phyloP scores from a whole-genome alignment of 2,113 vertebrate species.

The Brachyistius frenatus region DNA sequence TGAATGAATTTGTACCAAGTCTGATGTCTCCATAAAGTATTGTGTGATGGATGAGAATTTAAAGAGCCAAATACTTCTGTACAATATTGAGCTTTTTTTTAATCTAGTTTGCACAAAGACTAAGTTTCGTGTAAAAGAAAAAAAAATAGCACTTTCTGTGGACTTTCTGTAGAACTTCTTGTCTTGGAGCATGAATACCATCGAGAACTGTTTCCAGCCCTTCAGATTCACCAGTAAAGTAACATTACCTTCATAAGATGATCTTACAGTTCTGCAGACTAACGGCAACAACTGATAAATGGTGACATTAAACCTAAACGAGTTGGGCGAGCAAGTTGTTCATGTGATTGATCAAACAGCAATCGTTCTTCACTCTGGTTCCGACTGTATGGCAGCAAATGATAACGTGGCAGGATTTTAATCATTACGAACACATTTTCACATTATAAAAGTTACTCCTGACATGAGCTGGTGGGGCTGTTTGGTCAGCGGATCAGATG shows the following conservation, averaged over 20 bases:
- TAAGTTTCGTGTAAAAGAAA: too few species aligned
- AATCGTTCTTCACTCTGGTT: constrained; percentile 3
- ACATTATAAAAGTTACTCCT: too few species aligned
- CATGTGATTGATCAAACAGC: neutral
- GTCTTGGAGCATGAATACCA: neutral
- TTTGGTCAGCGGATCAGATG: too few species aligned
- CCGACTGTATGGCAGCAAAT: neutral
- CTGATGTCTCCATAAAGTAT: too few species aligned
- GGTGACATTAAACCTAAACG: constrained; percentile 21
- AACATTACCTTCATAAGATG: neutral
- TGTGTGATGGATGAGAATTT: too few species aligned
- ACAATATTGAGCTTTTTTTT: too few species aligned
- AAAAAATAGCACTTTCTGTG: too few species aligned
- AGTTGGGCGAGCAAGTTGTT: constrained; percentile 10
- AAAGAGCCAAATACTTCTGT: too few species aligned
- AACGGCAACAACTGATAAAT: constrained; percentile 20
- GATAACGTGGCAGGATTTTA: neutral
- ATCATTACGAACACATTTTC: neutral
- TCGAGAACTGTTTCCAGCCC: neutral
- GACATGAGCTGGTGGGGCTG: too few species aligned
- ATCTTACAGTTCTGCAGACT: neutral
- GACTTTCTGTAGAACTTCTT: too few species aligned
- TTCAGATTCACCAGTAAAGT: neutral
- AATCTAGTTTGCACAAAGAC: too few species aligned
- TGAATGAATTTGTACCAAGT: too few species aligned